These are phyloP conservation scores for Ptychodera flava DNA, from an alignment of 35 echinoderm and acorn worm genomes.

Conservation along the genomic window DNA sequence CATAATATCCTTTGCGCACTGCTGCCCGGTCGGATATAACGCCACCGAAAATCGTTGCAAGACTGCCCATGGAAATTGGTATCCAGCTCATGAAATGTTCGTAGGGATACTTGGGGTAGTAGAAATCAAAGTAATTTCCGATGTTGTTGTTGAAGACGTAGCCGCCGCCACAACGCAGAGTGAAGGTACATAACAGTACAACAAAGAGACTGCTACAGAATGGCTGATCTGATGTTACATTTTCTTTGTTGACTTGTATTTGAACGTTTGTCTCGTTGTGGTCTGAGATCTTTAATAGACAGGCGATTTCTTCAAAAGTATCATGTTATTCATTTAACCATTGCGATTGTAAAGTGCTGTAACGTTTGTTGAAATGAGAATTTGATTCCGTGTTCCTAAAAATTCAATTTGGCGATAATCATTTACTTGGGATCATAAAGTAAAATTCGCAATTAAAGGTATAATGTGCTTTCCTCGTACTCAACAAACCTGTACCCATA, in stretches of 20 bases:
- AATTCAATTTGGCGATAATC: too few species aligned
- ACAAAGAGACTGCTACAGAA: neutral
- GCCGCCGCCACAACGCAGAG: conserved; percentile 10
- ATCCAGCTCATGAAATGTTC: conserved; percentile 33
- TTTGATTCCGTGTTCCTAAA: too few species aligned
- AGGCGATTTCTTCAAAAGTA: neutral
- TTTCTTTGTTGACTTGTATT: too few species aligned
- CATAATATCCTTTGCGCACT: conserved; percentile 6
- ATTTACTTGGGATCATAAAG: too few species aligned
- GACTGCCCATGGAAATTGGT: conserved; percentile 11
- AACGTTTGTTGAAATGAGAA: too few species aligned
- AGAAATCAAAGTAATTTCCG: conserved; percentile 28
- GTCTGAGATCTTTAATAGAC: neutral
- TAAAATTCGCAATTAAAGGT: too few species aligned
- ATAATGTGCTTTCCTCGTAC: too few species aligned
- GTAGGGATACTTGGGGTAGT: conserved; percentile 24
- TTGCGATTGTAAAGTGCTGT: neutral
- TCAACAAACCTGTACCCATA: too few species aligned
- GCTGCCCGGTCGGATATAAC: conserved; percentile 8
- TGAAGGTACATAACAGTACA: neutral
- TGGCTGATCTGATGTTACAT: too few species aligned
- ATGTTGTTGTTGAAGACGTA: conserved; percentile 46
- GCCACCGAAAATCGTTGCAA: conserved; percentile 19
- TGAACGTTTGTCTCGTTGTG: too few species aligned
- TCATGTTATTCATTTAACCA: neutral